Evolutionary conservation across 2,888 invertebrate species (phyloP).

Genomic region (Morpho helenor): DNA sequence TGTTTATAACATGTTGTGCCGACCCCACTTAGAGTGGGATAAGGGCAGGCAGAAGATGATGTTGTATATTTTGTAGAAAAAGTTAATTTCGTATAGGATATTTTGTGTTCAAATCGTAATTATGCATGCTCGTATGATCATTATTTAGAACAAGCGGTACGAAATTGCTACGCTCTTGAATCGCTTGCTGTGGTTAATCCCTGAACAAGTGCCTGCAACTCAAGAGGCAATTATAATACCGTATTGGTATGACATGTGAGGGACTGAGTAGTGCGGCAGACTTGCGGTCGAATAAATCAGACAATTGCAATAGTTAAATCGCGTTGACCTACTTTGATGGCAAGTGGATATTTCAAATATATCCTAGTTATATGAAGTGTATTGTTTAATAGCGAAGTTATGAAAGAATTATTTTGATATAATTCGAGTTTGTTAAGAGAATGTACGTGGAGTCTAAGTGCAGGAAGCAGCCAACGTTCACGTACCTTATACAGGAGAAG

Average conservation of each 20-base stretch:
- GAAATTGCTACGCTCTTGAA: slow-evolving; percentile 40
- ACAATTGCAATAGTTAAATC: neutral
- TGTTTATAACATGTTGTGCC: no score
- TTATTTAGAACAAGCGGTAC: slow-evolving; percentile 48
- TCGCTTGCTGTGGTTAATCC: slow-evolving; percentile 45
- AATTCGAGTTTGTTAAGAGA: no score
- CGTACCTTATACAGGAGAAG: no score
- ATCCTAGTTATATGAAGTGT: no score
- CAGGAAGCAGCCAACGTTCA: no score
- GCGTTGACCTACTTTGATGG: neutral
- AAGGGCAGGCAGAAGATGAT: no score
- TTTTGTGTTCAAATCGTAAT: slow-evolving; percentile 22
- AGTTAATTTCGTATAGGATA: slow-evolving; percentile 24
- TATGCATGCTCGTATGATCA: slow-evolving; percentile 30
- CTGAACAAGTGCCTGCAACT: slow-evolving; percentile 35
- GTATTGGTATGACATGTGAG: slow-evolving; percentile 51
- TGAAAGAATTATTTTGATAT: no score
- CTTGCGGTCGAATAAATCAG: neutral
- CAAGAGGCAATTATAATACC: slow-evolving; percentile 60
- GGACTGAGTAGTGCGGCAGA: neutral
- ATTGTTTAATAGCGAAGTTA: no score
- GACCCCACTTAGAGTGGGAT: no score
- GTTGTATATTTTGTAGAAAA: slow-evolving; percentile 13
- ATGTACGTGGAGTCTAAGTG: no score
- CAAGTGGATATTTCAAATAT: no score